Conservation (phyloP, 2,888 invertebrate genomes). For the Atethmia centrago region DNA sequence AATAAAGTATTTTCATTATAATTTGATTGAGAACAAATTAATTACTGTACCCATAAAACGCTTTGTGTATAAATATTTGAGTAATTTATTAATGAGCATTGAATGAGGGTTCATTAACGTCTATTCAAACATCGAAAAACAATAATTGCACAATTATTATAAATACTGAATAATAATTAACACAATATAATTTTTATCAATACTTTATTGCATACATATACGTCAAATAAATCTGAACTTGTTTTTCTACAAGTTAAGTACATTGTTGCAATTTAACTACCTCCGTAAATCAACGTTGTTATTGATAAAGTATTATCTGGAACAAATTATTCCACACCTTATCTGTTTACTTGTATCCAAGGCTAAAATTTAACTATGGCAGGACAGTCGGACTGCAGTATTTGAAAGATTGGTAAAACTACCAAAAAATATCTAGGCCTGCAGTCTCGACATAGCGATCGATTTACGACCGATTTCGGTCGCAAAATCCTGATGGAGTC, state of each 20-base stretch:
- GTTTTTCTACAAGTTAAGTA: slow-evolving; percentile 61
- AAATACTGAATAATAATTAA: slow-evolving; percentile 7
- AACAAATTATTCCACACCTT: slow-evolving; percentile 49
- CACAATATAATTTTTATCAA: slow-evolving; percentile 54
- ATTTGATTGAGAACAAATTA: not conserved
- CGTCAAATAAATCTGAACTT: slow-evolving; percentile 66
- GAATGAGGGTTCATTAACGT: slow-evolving; percentile 9
- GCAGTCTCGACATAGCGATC: too few relatives aligned
- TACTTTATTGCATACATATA: slow-evolving; percentile 55
- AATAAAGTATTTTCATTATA: too few relatives aligned
- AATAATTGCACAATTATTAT: slow-evolving; percentile 16
- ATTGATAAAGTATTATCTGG: slow-evolving; percentile 36
- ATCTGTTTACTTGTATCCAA: slow-evolving; percentile 32
- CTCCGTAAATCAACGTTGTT: slow-evolving; percentile 50
- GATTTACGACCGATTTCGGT: too few relatives aligned
- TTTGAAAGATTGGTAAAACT: not conserved
- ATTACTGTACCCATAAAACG: not conserved
- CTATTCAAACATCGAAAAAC: not conserved
- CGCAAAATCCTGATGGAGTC: too few relatives aligned
- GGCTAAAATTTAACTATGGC: slow-evolving; percentile 12
- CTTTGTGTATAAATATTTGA: not conserved
- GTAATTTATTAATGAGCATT: not conserved
- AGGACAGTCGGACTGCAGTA: slow-evolving; percentile 9
- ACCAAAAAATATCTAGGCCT: not conserved
- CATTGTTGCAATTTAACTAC: slow-evolving; percentile 50